A percentile compares a stretch with the other conserved stretches of the same genome.
phyloP scores from a whole-genome alignment of 2,113 vertebrate species.

The Trogon melanurus region DNA sequence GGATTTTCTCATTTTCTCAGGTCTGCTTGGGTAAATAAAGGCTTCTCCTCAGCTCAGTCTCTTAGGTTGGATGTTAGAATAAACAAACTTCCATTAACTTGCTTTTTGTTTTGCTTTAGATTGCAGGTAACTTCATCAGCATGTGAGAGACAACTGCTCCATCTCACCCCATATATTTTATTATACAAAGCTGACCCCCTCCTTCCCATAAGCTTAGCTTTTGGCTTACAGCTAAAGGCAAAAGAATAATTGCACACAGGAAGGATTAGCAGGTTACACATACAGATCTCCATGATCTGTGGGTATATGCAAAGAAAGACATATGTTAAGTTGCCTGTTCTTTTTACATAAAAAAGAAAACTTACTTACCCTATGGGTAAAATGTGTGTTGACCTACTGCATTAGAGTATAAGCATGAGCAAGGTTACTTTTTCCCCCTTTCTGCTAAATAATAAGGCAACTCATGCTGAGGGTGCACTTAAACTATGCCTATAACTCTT shows the following conservation, averaged over 20 bases:
- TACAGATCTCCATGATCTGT: background rate
- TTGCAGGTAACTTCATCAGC: slow-evolving; percentile 20
- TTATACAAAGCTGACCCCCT: background rate
- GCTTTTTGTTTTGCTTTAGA: slow-evolving; percentile 44
- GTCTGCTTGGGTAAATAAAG: slow-evolving; percentile 58
- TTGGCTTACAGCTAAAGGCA: background rate
- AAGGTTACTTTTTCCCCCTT: slow-evolving; percentile 31
- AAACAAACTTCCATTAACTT: slow-evolving; percentile 28
- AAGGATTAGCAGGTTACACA: background rate
- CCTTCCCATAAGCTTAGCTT: background rate
- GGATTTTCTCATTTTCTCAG: slow-evolving; percentile 67
- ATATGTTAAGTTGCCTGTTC: background rate
- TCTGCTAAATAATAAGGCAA: slow-evolving; percentile 64
- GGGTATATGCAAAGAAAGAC: background rate
- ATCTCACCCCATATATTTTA: background rate
- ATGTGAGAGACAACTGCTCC: background rate
- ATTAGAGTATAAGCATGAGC: background rate
- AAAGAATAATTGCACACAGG: background rate
- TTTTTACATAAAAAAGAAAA: background rate
- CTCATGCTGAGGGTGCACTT: slow-evolving; percentile 57
- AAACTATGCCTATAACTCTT: slow-evolving; percentile 57
- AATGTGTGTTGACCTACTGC: slow-evolving; percentile 9
- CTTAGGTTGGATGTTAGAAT: background rate
- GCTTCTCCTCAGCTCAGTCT: slow-evolving; percentile 22
- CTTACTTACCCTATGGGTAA: background rate